Percentiles rank a stretch among this genome's conserved stretches.
Evolutionary conservation across 2,888 invertebrate species (phyloP).

Genomic region (Drosophila bunnanda): DNA sequence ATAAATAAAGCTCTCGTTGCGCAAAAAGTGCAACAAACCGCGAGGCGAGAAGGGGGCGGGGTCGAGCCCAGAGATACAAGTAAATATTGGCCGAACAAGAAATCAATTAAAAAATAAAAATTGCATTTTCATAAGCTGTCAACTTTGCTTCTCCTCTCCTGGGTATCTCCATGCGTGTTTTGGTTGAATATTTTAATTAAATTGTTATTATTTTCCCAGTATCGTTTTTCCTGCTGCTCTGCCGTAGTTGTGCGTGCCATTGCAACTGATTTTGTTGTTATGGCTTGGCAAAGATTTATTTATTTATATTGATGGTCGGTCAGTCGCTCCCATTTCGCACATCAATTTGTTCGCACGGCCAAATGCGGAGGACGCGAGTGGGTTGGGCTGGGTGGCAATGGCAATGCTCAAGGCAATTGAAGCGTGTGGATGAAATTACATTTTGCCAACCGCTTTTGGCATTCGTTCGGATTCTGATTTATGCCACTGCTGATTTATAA

Average conservation of each 20-base stretch:
- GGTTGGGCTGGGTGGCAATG: conserved; percentile 6
- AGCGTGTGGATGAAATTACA: conserved; percentile 72
- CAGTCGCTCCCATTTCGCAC: conserved; percentile 43
- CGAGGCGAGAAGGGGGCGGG: conserved; percentile 2
- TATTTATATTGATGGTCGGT: conserved; percentile 76
- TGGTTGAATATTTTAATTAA: conserved; percentile 77
- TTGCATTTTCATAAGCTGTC: conserved; percentile 76
- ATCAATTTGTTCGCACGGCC: conserved; percentile 63
- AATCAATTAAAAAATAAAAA: conserved; percentile 76
- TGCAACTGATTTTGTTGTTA: conserved; percentile 79
- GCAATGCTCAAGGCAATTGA: conserved; percentile 75
- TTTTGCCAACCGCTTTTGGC: conserved; percentile 53
- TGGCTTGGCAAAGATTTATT: conserved; percentile 77
- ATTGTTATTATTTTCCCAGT: conserved; percentile 74
- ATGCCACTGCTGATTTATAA: conserved; percentile 75
- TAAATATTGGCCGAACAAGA: conserved; percentile 73
- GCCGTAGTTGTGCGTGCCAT: conserved; percentile 58
- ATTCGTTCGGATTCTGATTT: conserved; percentile 67
- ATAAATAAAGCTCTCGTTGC: conserved; percentile 53
- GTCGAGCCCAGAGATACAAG: conserved; percentile 40
- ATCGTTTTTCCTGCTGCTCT: conserved; percentile 33
- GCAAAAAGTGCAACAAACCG: conserved; percentile 47
- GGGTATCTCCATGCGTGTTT: conserved; percentile 53
- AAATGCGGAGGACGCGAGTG: conserved; percentile 9
- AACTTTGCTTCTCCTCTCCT: conserved; percentile 32